A percentile compares a stretch with the other conserved stretches of the same genome.
phyloP scores from a whole-genome alignment of 1,140 invertebrate species.

The Mycetomoellerius zeteki region DNA sequence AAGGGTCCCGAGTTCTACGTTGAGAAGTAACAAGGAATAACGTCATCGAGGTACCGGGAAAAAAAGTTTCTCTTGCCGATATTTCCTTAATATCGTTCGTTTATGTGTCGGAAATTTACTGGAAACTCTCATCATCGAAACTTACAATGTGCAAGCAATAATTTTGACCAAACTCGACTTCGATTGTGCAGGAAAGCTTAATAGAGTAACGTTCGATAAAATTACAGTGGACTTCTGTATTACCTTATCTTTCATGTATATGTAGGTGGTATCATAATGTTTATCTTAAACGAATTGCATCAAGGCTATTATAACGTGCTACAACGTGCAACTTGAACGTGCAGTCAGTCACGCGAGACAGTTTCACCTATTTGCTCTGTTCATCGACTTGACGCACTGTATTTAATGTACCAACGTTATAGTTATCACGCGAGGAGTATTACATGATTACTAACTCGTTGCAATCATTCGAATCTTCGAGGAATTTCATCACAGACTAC shows the following conservation, averaged over 20 bases:
- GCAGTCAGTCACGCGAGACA: constrained; percentile 21
- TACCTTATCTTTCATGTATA: not conserved
- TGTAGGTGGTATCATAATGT: not conserved
- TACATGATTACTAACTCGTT: not conserved
- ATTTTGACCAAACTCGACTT: constrained; percentile 12
- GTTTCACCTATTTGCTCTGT: constrained; percentile 25
- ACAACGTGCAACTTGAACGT: not conserved
- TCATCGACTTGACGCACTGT: not conserved
- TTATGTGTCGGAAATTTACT: constrained; percentile 17
- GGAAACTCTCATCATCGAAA: constrained; percentile 10
- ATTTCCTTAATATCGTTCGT: constrained; percentile 39
- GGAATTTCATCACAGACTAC: not conserved
- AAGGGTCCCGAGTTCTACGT: constrained; percentile 43
- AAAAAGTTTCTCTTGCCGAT: constrained; percentile 57
- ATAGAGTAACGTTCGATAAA: constrained; percentile 12
- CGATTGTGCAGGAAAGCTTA: constrained; percentile 7
- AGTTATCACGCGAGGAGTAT: not conserved
- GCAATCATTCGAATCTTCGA: not conserved
- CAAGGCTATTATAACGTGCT: not conserved
- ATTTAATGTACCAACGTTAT: constrained; percentile 1
- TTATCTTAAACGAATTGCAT: constrained; percentile 31
- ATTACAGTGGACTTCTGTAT: not conserved
- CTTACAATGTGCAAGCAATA: constrained; percentile 18
- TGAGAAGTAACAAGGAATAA: constrained; percentile 31
- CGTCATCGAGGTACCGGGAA: constrained; percentile 19